Conservation (phyloP, 2,888 invertebrate species). For the Psylliodes chrysocephalus region DNA sequence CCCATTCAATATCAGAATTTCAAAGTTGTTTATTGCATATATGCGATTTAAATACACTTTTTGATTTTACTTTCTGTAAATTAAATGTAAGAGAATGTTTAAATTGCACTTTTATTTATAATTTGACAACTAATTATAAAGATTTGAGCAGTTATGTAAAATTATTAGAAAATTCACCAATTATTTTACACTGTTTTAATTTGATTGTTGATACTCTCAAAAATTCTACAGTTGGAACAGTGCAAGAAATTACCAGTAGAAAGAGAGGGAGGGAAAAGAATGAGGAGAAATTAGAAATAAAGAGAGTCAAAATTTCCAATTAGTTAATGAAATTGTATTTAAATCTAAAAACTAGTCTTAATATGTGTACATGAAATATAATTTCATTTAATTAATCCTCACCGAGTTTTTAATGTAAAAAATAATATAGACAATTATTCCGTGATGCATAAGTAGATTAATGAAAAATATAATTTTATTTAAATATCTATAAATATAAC, state of each 20-base stretch:
- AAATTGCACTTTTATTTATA: slow-evolving; percentile 82
- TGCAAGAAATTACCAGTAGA: too few species aligned
- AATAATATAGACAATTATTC: not conserved
- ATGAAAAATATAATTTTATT: not conserved
- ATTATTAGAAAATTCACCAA: slow-evolving; percentile 39
- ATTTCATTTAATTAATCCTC: too few species aligned
- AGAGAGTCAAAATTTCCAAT: too few species aligned
- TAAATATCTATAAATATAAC: not conserved
- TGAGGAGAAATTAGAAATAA: too few species aligned
- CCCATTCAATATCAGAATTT: slow-evolving; percentile 75
- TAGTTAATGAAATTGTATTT: too few species aligned
- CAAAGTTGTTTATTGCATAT: slow-evolving; percentile 73
- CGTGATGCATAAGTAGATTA: not conserved
- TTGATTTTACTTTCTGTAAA: slow-evolving; percentile 69
- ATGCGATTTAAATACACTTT: slow-evolving; percentile 73
- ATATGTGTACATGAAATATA: too few species aligned
- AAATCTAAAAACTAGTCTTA: too few species aligned
- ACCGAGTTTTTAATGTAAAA: not conserved
- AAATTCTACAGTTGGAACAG: too few species aligned
- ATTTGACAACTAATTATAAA: slow-evolving; percentile 63
- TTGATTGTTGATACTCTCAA: too few species aligned
- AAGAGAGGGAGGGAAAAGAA: too few species aligned
- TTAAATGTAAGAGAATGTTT: slow-evolving; percentile 72
- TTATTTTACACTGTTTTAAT: slow-evolving; percentile 26
- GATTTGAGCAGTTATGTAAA: slow-evolving; percentile 41